Conservation (phyloP, 2,113 vertebrate genomes). For the Ciconia boyciana region DNA sequence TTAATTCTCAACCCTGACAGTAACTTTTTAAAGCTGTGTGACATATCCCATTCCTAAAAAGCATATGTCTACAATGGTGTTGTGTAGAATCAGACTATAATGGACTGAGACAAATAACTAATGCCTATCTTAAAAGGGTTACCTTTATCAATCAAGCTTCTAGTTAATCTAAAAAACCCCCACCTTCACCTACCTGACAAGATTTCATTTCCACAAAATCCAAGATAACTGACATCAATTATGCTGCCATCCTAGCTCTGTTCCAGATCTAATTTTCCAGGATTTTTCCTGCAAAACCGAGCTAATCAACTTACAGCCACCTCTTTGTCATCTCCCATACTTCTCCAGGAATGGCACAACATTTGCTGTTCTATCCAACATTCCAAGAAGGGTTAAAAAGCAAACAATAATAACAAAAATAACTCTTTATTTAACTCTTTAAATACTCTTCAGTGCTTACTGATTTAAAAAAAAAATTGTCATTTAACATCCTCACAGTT, state of each 20-base stretch:
- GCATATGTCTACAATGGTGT: background rate
- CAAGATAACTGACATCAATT: background rate
- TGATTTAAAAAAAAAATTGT: background rate
- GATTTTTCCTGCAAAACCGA: background rate
- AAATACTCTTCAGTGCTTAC: background rate
- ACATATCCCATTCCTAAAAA: background rate
- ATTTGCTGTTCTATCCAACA: background rate
- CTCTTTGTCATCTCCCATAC: background rate
- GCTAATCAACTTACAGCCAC: background rate
- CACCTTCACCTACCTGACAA: background rate
- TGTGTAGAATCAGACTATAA: background rate
- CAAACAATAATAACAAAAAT: background rate
- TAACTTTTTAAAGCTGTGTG: background rate
- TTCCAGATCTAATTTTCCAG: background rate
- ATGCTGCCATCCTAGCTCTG: background rate
- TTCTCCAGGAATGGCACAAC: background rate
- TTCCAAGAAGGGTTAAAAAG: background rate
- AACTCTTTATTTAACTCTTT: background rate
- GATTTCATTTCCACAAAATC: background rate
- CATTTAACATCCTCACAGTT: background rate
- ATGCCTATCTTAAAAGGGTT: background rate
- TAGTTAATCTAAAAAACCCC: background rate
- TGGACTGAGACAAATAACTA: background rate
- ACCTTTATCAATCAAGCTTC: background rate
- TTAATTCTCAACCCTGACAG: background rate